Percentiles rank a stretch among this genome's conserved stretches.
These are phyloP conservation scores for Pemphigus obesinymphae DNA, from an alignment of 1,140 invertebrate species.

Conservation along the genomic window DNA sequence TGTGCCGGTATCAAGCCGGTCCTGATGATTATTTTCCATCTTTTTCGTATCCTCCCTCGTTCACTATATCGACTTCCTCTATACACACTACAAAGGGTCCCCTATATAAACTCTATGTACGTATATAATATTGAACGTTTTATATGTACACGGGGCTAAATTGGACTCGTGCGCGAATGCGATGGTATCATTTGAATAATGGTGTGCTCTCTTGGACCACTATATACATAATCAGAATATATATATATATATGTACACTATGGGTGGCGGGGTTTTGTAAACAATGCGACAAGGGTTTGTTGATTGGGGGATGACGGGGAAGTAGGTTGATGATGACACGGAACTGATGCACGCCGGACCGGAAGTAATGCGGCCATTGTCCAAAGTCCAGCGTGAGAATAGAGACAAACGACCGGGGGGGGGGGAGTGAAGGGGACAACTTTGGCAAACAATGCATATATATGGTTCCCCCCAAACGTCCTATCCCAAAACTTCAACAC, in stretches of 20 bases:
- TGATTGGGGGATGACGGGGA: background rate
- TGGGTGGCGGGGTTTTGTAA: background rate
- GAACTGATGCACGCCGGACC: slow-evolving; percentile 34
- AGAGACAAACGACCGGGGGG: background rate
- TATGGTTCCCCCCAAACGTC: no score
- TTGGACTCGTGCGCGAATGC: slow-evolving; percentile 21
- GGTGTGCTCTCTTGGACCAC: slow-evolving; percentile 11
- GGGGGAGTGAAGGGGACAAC: background rate
- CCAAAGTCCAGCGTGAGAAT: slow-evolving; percentile 23
- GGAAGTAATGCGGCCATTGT: slow-evolving; percentile 41
- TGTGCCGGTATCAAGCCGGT: background rate
- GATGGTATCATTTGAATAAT: slow-evolving; percentile 35
- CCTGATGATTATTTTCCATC: background rate
- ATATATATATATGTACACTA: background rate
- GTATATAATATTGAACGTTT: slow-evolving; percentile 19
- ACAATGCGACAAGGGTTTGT: slow-evolving; percentile 6
- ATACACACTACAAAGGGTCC: background rate
- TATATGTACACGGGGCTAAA: slow-evolving; percentile 20
- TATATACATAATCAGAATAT: background rate
- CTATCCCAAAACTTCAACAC: no score
- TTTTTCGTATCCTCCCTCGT: background rate
- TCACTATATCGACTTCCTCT: background rate
- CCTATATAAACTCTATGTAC: background rate
- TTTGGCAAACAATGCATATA: slow-evolving; percentile 35
- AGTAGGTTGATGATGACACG: slow-evolving; percentile 27